These are phyloP conservation scores for Typhlichthys eigenmanni DNA, from an alignment of 2,797 vertebrate genomes.

Conservation along the genomic window DNA sequence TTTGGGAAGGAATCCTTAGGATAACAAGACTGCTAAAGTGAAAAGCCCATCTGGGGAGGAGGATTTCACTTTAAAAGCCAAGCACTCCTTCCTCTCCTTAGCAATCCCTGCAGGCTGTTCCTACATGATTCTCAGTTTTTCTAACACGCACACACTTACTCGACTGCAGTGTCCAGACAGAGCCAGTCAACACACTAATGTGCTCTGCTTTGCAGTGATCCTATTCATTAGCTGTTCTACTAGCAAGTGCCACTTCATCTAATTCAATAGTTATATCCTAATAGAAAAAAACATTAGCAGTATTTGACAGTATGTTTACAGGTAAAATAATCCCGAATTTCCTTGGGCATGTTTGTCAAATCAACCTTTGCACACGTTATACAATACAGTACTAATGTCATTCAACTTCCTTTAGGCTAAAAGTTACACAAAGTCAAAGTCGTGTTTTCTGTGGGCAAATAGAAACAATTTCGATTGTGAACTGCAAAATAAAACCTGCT, in stretches of 20 bases:
- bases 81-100: not conserved
- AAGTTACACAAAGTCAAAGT: not conserved
- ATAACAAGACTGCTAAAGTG: not conserved
- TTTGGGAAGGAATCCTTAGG: not conserved
- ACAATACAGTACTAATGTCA: not conserved
- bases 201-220: not conserved
- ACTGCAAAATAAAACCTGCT: too few relatives aligned
- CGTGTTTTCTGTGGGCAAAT: not conserved
- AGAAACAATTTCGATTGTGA: not conserved
- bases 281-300: not conserved
- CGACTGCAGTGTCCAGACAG: too few relatives aligned
- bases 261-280: constrained; percentile 3
- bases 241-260: constrained; percentile 3
- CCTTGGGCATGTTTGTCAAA: too few relatives aligned
- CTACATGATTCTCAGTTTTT: too few relatives aligned
- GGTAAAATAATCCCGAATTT: not conserved
- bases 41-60: not conserved
- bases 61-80: not conserved
- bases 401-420: constrained; percentile 5
- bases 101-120: not conserved
- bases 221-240: constrained; percentile 15
- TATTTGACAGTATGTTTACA: not conserved
- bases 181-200: not conserved
- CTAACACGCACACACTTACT: too few relatives aligned
- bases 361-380: too few relatives aligned